Conservation (phyloP, 2,797 vertebrate genomes). For the Peromyscus nudipes region DNA sequence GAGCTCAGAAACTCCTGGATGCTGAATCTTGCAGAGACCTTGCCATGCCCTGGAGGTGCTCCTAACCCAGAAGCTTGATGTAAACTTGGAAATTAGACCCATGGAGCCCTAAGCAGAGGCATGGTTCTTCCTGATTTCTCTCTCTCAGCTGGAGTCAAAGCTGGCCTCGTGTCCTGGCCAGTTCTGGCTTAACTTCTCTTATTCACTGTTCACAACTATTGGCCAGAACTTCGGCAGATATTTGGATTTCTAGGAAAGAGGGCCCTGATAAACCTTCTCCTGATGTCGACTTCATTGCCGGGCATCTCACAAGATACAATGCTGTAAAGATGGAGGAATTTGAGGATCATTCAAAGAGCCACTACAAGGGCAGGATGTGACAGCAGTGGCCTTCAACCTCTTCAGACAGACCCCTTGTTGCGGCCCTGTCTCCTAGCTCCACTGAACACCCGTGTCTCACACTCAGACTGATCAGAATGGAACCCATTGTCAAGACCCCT, state of each 20-base stretch:
- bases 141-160: neutral
- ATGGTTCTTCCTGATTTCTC: neutral
- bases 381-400: neutral
- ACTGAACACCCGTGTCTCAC: neutral
- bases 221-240: neutral
- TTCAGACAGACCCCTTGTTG: neutral
- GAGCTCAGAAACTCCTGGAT: neutral
- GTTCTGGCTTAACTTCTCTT: neutral
- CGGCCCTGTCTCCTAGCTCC: neutral
- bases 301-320: neutral
- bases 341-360: neutral
- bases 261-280: neutral
- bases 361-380: neutral
- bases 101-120: neutral
- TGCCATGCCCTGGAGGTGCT: neutral
- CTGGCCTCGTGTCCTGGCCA: neutral
- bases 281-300: neutral
- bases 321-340: neutral
- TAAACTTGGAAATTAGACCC: neutral
- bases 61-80: neutral
- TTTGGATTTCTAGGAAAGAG: conserved; percentile 34
- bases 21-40: neutral
- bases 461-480: neutral
- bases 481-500: neutral
- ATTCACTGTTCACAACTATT: conserved; percentile 9